These are phyloP conservation scores for Mallotus villosus DNA, from an alignment of 2,797 vertebrate species.

Conservation along the genomic window DNA sequence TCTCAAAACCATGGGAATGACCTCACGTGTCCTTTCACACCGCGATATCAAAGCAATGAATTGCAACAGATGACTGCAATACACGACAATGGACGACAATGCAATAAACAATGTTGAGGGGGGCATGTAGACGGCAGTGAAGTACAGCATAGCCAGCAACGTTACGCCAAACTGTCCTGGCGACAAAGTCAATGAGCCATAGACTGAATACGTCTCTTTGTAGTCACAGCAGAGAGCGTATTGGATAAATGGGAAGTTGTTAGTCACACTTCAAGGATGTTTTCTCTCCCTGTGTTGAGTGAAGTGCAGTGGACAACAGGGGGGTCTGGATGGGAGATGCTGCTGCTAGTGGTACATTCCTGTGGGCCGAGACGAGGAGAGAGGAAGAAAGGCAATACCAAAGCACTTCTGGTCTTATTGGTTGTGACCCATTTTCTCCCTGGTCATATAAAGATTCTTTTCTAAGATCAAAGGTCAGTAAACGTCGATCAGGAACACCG, in stretches of 20 bases:
- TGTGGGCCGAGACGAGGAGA: neutral
- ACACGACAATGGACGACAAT: no score
- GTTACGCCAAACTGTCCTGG: no score
- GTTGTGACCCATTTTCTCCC: neutral
- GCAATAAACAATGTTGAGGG: no score
- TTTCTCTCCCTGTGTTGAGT: neutral
- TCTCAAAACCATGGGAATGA: slow-evolving; percentile 1
- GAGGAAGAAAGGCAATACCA: neutral
- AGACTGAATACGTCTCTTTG: no score
- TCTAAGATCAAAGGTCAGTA: neutral
- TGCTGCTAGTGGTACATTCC: slow-evolving; percentile 14
- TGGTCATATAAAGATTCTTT: neutral
- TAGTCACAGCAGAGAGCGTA: no score
- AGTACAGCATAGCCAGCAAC: neutral
- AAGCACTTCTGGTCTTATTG: neutral
- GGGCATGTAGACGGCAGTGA: neutral
- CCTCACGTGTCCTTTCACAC: neutral
- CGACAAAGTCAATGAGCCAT: no score
- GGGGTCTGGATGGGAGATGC: slow-evolving; percentile 4
- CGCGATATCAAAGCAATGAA: neutral
- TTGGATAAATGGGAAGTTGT: neutral
- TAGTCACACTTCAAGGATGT: neutral
- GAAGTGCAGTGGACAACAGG: neutral
- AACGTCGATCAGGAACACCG: no score
- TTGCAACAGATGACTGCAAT: neutral